Percentiles rank a stretch among this genome's conserved stretches.
Evolutionary conservation across 2,797 vertebrate species (phyloP).

Genomic region (Trachops cirrhosus): DNA sequence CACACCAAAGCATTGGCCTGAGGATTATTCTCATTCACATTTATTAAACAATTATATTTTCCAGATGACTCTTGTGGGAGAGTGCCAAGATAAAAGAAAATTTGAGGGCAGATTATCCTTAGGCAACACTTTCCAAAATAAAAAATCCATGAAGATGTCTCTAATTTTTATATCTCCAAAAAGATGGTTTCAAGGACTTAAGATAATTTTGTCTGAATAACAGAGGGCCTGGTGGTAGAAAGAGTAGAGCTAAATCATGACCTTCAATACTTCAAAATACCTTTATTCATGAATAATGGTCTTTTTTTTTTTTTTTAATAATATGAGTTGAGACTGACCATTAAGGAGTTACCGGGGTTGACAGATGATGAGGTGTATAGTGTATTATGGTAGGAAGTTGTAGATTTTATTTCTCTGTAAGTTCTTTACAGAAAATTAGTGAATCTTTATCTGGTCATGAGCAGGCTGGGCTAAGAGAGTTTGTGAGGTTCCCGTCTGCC

Average conservation of each 20-base stretch:
- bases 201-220: background rate
- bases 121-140: background rate
- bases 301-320: background rate
- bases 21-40: background rate
- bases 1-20: background rate
- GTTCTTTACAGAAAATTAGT: background rate
- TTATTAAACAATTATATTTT: background rate
- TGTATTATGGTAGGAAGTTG: background rate
- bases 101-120: background rate
- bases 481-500: background rate
- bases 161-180: background rate
- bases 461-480: background rate
- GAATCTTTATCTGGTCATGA: background rate
- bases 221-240: background rate
- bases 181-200: background rate
- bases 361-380: background rate
- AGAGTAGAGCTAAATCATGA: background rate
- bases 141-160: background rate
- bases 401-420: background rate
- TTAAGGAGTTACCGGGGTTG: too few relatives aligned
- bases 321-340: background rate
- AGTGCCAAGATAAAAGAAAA: background rate
- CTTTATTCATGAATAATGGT: background rate
- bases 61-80: background rate
- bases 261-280: background rate